phyloP scores from a whole-genome alignment of 2,113 vertebrate genomes.

The Psammodynastes pulverulentus region DNA sequence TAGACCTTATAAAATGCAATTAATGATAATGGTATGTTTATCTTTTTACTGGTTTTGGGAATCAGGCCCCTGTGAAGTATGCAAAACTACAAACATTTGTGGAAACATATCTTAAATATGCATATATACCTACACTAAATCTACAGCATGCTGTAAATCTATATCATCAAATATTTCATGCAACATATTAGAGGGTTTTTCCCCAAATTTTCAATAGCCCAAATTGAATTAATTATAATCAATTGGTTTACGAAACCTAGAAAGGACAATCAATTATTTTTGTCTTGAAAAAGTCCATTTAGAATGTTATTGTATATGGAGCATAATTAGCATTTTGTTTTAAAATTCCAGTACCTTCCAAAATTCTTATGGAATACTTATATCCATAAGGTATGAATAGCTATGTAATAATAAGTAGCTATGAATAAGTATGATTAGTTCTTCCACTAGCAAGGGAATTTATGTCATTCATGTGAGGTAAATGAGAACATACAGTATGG shows the following conservation, averaged over 20 bases:
- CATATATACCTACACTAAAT: neutral
- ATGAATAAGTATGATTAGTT: neutral
- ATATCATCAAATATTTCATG: neutral
- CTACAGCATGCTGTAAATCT: neutral
- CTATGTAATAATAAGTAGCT: neutral
- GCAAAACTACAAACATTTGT: constrained; percentile 5
- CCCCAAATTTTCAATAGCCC: neutral
- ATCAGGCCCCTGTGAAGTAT: constrained; percentile 13
- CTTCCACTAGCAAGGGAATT: neutral
- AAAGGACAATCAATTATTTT: neutral
- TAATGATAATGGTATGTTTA: constrained; percentile 46
- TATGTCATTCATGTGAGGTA: neutral
- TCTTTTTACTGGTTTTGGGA: constrained; percentile 12
- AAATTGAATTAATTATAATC: neutral
- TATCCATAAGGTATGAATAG: neutral
- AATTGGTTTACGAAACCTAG: neutral
- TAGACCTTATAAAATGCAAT: constrained; percentile 40
- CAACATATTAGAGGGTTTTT: constrained; percentile 5
- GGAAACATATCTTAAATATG: neutral
- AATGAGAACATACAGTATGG: neutral
- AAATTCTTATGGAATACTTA: neutral
- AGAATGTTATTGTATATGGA: neutral
- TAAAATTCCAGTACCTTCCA: constrained; percentile 2
- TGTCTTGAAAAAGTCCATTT: neutral
- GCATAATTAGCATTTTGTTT: neutral